A percentile compares a stretch with the other conserved stretches of the same genome.
Evolutionary conservation across 2,113 vertebrate species (phyloP).

Genomic region (Semicossyphus pulcher): DNA sequence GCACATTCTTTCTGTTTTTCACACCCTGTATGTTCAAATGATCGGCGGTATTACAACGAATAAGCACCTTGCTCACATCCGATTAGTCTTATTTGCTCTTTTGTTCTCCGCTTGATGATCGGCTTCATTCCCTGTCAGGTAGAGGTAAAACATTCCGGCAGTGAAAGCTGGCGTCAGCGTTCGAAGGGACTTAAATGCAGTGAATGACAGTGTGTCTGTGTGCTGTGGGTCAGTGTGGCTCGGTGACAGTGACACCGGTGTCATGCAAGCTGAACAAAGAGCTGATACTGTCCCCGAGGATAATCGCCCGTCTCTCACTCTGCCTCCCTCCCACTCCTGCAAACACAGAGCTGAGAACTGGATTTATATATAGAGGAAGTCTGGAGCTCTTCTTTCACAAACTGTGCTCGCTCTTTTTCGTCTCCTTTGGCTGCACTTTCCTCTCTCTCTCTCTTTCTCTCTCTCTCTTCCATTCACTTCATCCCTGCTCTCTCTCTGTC

Average conservation of each 20-base stretch:
- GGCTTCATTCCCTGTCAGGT: constrained; percentile 2
- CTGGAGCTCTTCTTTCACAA: constrained; percentile 23
- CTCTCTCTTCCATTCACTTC: constrained; percentile 52
- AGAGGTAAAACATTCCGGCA: not conserved
- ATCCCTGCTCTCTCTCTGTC: constrained; percentile 25
- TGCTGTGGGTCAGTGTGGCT: constrained; percentile 15
- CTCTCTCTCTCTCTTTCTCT: constrained; percentile 16
- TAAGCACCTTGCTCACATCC: constrained; percentile 2
- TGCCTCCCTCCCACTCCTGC: constrained; percentile 32
- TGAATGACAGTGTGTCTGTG: constrained; percentile 11
- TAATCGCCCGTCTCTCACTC: constrained; percentile 60
- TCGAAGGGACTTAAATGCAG: constrained; percentile 11
- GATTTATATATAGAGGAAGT: constrained; percentile 33
- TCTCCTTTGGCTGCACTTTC: constrained; percentile 27
- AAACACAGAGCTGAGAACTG: constrained; percentile 22
- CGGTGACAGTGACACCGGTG: constrained; percentile 64
- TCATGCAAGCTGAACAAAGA: constrained; percentile 68
- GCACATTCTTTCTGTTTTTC: no score
- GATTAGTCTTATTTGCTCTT: not conserved
- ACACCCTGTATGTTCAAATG: not conserved
- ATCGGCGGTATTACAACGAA: no score
- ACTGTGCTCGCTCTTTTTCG: not conserved
- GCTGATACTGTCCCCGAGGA: constrained; percentile 59
- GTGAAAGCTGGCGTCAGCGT: constrained; percentile 8
- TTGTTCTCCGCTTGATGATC: constrained; percentile 9